Evolutionary conservation across 2,888 invertebrate genomes (phyloP), one percentile per base, ranked within the genome.

Genomic region (Dynastes tityus): DNA sequence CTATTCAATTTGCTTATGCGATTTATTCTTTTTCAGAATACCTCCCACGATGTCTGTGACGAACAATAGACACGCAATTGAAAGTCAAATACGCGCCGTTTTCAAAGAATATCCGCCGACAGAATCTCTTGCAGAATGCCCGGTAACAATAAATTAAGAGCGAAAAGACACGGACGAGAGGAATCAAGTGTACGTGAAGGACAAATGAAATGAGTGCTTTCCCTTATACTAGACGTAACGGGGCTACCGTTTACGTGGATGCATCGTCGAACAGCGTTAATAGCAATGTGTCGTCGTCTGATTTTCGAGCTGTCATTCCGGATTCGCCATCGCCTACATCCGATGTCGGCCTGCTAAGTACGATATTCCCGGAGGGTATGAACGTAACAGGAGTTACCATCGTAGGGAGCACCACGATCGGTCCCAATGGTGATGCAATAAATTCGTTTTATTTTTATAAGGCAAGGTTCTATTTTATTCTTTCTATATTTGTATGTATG

Each of bases 361-460:
- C 73, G 27, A 40, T 58, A 61, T 73, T 73, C 40, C 73, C 73
- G 37, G 73, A 73, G 22, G 40, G 73, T 16, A 73, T 73, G 73
- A 73, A 73, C 73, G 27, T 73, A 73, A 73, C 73, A 58, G 73
- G 73, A 40, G 58, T 58, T 27, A 58, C 73, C 58, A 22, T 73
- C 16, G 73, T 58, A 32, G 73, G 73, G 37, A 58, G 37, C 22
- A 73, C 58, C 11, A 73, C 73, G 45, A 58, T 73, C 73, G 58
- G 40, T 22, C 58, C 73, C 37, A 73, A 58, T 40, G 73, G 73
- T 27, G 73, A 73, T 40, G 73, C 40, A 73, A 58, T 73, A 73
- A 73, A 73, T 73, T 73, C 73, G 73, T 73, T 73, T 73, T 73
- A 73, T 40, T 73, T 73, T 73, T 73, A 73, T 58, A 73, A 73